Base-by-base conservation (phyloP, 2,113 vertebrate genomes). In the Marcusenius ussheri region DNA sequence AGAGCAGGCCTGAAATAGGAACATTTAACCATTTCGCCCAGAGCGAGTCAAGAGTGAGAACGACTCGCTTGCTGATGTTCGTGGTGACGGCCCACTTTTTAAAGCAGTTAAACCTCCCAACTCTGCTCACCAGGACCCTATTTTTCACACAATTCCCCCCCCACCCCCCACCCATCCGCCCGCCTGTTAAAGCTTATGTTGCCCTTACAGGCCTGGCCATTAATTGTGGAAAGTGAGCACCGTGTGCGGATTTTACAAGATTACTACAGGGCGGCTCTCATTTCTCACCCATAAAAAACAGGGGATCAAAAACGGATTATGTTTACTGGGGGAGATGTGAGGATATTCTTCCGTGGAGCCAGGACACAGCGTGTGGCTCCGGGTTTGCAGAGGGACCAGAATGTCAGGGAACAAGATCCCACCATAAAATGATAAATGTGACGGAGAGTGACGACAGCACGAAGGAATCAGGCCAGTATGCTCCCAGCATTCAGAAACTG, bases 261-360 rank as follows among this genome's bases (percentile, higher is more conserved):
- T 96, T 95, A 95, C 93, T 91, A 95, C 93, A 94, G 94, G 94
- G 94, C 94, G 94, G 94, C 94, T 95, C 94, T 94, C 91, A 93
- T 94, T 95, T 95, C 94, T 96, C 94, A 93, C 39, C 93, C 91
- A 92, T 94, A 93, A 94, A 91, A 91, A 91, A 42, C 62, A 92
- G 91, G 90, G 90, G 93, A 91, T 90, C 66, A 90, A 62, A 93
- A 91, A 91, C 53, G 92, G 83, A 92, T 95, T 93, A 89, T 91
- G 92, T 92, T 94, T 93, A 91, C 88, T 92, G 91, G 46, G 84
- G 85, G 70, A 42, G 50, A 47, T 42, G 35, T 92, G 21, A 50
- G 56, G 87, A 88, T 66, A 31, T 39, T 15, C 51, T n/a, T 58
- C 24, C 24, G 24, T 88, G 87, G 21, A 53, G 87, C 39, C 35